phyloP scores from a whole-genome alignment of 2,797 vertebrate genomes.

The Cryptoblepharus egeriae region DNA sequence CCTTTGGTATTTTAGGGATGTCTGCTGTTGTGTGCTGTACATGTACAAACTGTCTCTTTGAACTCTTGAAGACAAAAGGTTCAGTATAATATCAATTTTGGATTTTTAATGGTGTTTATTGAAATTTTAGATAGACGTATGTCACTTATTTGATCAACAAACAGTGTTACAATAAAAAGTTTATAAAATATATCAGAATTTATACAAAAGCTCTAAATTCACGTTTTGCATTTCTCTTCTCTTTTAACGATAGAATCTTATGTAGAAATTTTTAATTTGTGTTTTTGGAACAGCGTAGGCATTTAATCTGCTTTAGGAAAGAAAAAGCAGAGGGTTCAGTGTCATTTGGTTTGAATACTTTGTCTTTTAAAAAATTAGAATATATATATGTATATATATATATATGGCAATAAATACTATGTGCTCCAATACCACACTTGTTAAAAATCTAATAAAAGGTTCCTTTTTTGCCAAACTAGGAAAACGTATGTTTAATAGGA shows the following conservation, averaged over 20 bases:
- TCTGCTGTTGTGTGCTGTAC: slow-evolving; percentile 82
- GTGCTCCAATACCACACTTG: slow-evolving; percentile 71
- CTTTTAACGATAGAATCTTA: slow-evolving; percentile 80
- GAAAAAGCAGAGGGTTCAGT: slow-evolving; percentile 64
- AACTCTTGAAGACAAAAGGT: slow-evolving; percentile 82
- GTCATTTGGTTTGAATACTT: slow-evolving; percentile 71
- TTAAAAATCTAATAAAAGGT: slow-evolving; percentile 69
- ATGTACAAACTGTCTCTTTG: slow-evolving; percentile 81
- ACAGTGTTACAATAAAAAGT: slow-evolving; percentile 83
- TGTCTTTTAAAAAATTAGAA: slow-evolving; percentile 77
- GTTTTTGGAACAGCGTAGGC: slow-evolving; percentile 63
- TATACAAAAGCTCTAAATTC: slow-evolving; percentile 80
- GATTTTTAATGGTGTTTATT: slow-evolving; percentile 87
- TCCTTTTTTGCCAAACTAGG: slow-evolving; percentile 71
- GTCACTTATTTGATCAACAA: slow-evolving; percentile 84
- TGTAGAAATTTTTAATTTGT: slow-evolving; percentile 79
- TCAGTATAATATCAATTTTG: slow-evolving; percentile 83
- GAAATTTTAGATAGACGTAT: slow-evolving; percentile 83
- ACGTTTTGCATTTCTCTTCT: slow-evolving; percentile 79
- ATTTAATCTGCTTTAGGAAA: slow-evolving; percentile 60
- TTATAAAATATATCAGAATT: slow-evolving; percentile 83
- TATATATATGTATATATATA: slow-evolving; percentile 57
- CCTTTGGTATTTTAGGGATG: slow-evolving; percentile 81
- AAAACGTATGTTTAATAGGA: slow-evolving; percentile 73
- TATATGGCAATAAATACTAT: slow-evolving; percentile 71